phyloP scores from a whole-genome alignment of 2,797 vertebrate species.

The Micropoecilia bifurca region DNA sequence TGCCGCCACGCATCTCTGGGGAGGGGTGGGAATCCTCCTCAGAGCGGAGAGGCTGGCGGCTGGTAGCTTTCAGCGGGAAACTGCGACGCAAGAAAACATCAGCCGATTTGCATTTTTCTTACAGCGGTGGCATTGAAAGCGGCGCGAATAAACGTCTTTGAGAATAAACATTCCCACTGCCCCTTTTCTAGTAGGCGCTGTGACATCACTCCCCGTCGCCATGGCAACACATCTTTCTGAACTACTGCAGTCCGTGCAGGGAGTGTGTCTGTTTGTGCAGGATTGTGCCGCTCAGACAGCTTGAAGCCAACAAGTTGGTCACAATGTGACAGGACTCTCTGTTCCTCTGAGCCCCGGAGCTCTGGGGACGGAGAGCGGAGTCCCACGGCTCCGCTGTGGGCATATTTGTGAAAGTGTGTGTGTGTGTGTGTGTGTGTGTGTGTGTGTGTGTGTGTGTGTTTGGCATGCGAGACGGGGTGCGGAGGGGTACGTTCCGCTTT shows the following conservation, averaged over 20 bases:
- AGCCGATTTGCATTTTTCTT: constrained; percentile 49
- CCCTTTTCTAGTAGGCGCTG: constrained; percentile 50
- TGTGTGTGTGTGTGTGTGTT: constrained; percentile 18
- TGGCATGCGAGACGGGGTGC: constrained; percentile 5
- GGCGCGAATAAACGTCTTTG: constrained; percentile 35
- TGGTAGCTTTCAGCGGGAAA: constrained; percentile 34
- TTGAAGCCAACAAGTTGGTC: constrained; percentile 65
- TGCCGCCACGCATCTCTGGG: constrained; percentile 23
- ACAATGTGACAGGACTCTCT: constrained; percentile 64
- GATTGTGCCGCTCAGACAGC: constrained; percentile 51
- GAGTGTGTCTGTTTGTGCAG: constrained; percentile 42
- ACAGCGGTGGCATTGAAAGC: constrained; percentile 27
- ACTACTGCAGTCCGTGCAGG: constrained; percentile 54
- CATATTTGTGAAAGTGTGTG: constrained; percentile 38
- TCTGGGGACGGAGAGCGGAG: constrained; percentile 43
- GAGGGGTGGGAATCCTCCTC: constrained; percentile 26
- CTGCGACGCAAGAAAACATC: constrained; percentile 41
- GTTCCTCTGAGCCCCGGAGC: constrained; percentile 50
- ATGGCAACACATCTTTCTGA: constrained; percentile 68
- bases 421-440: constrained; percentile 23
- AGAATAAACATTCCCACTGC: constrained; percentile 60
- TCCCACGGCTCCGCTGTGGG: constrained; percentile 26
- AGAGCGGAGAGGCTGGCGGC: constrained; percentile 33
- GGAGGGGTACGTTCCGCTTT: constrained; percentile 13
- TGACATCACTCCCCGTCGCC: constrained; percentile 71